Base-by-base conservation (phyloP, 2,797 vertebrate species). In the Arrhamphus sclerolepis region DNA sequence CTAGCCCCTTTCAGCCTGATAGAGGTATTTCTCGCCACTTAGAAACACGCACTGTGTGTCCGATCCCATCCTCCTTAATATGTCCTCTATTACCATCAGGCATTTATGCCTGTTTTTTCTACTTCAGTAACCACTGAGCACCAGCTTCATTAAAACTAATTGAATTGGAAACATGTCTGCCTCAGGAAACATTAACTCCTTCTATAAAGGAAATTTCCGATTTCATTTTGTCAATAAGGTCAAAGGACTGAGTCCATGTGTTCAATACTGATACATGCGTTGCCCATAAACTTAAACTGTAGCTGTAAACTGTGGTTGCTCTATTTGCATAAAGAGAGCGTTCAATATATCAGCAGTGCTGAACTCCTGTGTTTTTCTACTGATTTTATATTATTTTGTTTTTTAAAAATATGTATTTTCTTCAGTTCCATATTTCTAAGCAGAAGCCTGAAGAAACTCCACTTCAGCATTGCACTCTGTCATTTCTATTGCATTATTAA, bases 61-160 rank as follows among this genome's bases (percentile, higher is more conserved):
- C 61, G 71, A 86, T 85, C 80, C 81, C 73, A 83, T 88, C 92
- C 78, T 92, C 90, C 93, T 94, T 96, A 96, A 95, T 95, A 94
- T 95, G 94, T 93, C 93, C 94, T 93, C 92, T 94, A 92, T 95
- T 93, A 95, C 95, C 94, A 93, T 94, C 93, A 94, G 95, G 94
- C 95, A 92, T 96, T 95, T 95, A 94, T 95, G 95, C 93, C 93
- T 95, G 92, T 96, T 95, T 94, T 96, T 96, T 97, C 96, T 97
- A 94, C 95, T 95, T 94, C 95, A 96, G 94, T 97, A 92, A 97
- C 93, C 95, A 97, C 94, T 96, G 95, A 98, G 94, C 94, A 94
- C 94, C 92, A 92, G 95, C 94, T 98, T 98, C 96, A 97, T 98
- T 98, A 98, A 97, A 98, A 96, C 94, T 96, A 97, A 98, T 96